Evolutionary conservation across 2,888 invertebrate genomes (phyloP).

Genomic region (Rapana venosa): DNA sequence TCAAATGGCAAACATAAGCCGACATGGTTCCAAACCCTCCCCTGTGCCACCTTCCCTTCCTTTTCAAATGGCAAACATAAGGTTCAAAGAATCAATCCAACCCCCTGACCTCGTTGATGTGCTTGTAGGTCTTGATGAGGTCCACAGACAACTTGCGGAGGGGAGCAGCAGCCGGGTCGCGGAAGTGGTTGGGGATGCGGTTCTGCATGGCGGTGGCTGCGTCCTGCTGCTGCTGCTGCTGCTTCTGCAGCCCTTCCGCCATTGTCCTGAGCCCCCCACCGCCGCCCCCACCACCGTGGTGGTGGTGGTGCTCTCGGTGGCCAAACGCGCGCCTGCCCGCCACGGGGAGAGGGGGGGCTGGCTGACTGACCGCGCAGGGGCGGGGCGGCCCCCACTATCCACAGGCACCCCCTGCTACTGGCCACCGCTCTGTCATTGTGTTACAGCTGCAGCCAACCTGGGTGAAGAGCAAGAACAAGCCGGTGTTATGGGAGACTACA

Average conservation of each 20-base stretch:
- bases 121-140: slow-evolving; percentile 99
- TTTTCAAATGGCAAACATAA: too few relatives aligned
- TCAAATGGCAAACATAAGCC: too few relatives aligned
- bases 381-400: slow-evolving; percentile 59
- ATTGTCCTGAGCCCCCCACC: slow-evolving; percentile 63
- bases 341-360: not conserved
- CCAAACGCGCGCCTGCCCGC: slow-evolving; percentile 18
- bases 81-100: too few relatives aligned
- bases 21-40: too few relatives aligned
- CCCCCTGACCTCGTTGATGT: slow-evolving; percentile 99
- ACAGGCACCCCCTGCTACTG: slow-evolving; percentile 42
- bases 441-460: slow-evolving; percentile 60
- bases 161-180: slow-evolving; percentile 82
- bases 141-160: slow-evolving; percentile 98
- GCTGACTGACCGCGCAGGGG: not conserved
- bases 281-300: slow-evolving; percentile 45
- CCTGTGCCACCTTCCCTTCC: too few relatives aligned
- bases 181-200: slow-evolving; percentile 70
- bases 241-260: slow-evolving; percentile 55
- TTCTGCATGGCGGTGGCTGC: slow-evolving; percentile 74
- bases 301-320: slow-evolving; percentile 13
- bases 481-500: too few relatives aligned
- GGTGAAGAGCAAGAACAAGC: not conserved
- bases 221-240: slow-evolving; percentile 57
- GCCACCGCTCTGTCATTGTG: slow-evolving; percentile 59